Evolutionary conservation across 2,888 invertebrate species (phyloP).

Genomic region (Melieria omissa): DNA sequence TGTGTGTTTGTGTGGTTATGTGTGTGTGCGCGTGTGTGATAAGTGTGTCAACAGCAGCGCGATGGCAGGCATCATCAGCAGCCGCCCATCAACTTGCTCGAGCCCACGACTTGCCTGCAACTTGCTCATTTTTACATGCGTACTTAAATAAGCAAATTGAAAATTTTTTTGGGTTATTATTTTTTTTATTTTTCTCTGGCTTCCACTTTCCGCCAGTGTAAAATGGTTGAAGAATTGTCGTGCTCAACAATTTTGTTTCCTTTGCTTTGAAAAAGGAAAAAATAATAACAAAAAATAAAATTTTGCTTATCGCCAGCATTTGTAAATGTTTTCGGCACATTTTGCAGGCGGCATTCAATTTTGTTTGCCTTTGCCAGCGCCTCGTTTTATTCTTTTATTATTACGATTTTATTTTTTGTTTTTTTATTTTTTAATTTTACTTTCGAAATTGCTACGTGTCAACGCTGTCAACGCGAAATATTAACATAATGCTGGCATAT

Average conservation of each 20-base stretch:
- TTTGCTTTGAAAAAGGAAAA: conserved; percentile 8
- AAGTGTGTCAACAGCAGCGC: conserved; percentile 58
- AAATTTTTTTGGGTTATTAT: neutral
- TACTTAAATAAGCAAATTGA: conserved; percentile 38
- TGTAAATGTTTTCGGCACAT: conserved; percentile 1
- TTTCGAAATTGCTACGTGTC: conserved; percentile 11
- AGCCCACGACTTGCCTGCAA: too few relatives aligned
- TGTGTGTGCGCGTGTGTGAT: conserved; percentile 46
- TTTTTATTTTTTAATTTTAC: conserved; percentile 25
- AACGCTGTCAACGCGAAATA: conserved; percentile 11
- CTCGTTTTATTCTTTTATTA: neutral
- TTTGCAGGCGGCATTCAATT: too few relatives aligned
- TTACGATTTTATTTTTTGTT: neutral
- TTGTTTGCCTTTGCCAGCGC: neutral
- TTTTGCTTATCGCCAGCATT: conserved; percentile 17
- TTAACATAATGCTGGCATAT: conserved; percentile 30
- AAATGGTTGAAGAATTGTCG: too few relatives aligned
- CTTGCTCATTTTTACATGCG: conserved; percentile 27
- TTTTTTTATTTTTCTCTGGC: too few relatives aligned
- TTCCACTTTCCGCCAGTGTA: too few relatives aligned
- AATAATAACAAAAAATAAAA: neutral
- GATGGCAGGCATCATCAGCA: conserved; percentile 41
- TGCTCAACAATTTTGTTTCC: neutral
- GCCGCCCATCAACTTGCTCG: neutral
- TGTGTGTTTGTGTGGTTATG: conserved; percentile 8